Conservation (phyloP, 2,888 invertebrate genomes). For the Hydropsyche betteni region DNA sequence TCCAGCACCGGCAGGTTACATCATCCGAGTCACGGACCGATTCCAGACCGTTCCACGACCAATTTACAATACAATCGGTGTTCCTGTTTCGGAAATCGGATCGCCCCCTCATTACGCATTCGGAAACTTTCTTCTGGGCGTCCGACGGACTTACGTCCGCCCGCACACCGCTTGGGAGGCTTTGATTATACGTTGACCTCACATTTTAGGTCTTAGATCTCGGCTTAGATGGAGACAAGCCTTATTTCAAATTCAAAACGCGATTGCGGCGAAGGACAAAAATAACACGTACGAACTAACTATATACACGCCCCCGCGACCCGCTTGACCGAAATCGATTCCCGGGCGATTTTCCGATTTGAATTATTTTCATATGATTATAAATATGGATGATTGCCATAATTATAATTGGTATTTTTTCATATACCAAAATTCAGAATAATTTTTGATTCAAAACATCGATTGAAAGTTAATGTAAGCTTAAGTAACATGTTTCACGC, state of each 20-base stretch:
- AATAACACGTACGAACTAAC: neutral
- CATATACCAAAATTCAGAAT: too few species aligned
- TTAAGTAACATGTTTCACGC: too few species aligned
- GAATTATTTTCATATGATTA: too few species aligned
- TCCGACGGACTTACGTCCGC: neutral
- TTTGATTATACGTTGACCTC: constrained; percentile 36
- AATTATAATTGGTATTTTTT: too few species aligned
- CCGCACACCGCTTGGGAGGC: neutral
- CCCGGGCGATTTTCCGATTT: too few species aligned
- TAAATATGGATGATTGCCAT: too few species aligned
- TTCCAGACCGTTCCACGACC: neutral
- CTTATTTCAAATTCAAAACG: constrained; percentile 26
- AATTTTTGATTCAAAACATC: too few species aligned
- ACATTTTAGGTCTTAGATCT: constrained; percentile 25
- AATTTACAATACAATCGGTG: neutral
- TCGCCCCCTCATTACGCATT: neutral
- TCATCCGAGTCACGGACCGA: too few species aligned
- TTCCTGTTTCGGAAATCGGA: too few species aligned
- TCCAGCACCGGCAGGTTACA: too few species aligned
- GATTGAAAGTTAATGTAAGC: too few species aligned
- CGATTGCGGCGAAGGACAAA: constrained; percentile 25
- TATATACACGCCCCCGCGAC: neutral
- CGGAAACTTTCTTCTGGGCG: constrained; percentile 6
- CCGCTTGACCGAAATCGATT: neutral
- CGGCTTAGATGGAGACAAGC: constrained; percentile 20